Percentiles rank a stretch among this genome's conserved stretches.
phyloP scores from a whole-genome alignment of 2,888 invertebrate genomes.

The Ametastegia equiseti region DNA sequence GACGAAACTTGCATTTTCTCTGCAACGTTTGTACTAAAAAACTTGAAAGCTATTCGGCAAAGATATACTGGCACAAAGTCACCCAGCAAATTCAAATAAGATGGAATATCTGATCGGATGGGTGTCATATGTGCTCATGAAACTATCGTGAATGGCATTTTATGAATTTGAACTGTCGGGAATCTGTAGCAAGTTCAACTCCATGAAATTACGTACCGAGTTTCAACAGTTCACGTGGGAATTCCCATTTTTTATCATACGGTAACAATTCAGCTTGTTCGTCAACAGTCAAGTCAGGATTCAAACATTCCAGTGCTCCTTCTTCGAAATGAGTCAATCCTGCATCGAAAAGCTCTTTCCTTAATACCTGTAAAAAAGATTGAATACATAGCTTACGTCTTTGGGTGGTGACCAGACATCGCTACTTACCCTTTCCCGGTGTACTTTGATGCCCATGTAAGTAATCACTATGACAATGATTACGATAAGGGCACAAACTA shows the following conservation, averaged over 20 bases:
- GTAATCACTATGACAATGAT: slow-evolving; percentile 11
- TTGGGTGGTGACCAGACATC: too few relatives aligned
- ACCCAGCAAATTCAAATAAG: not conserved
- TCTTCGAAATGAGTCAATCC: slow-evolving; percentile 77
- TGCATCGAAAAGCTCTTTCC: slow-evolving; percentile 84
- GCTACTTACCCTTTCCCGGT: slow-evolving; percentile 24
- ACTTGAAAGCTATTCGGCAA: not conserved
- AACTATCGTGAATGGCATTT: not conserved
- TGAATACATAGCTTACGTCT: too few relatives aligned
- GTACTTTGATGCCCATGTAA: slow-evolving; percentile 5
- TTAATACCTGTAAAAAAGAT: slow-evolving; percentile 75
- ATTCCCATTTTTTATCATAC: slow-evolving; percentile 78
- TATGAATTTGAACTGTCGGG: not conserved
- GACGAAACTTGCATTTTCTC: not conserved
- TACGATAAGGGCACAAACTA: slow-evolving; percentile 4
- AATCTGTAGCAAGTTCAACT: not conserved
- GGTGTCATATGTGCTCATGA: not conserved
- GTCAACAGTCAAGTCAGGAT: slow-evolving; percentile 78
- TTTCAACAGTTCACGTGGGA: slow-evolving; percentile 77
- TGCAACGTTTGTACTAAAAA: too few relatives aligned
- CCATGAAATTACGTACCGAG: slow-evolving; percentile 72
- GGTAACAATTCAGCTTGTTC: slow-evolving; percentile 80
- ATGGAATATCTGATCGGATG: not conserved
- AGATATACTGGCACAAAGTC: not conserved
- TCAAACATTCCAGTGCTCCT: slow-evolving; percentile 73